phyloP scores from a whole-genome alignment of 2,888 invertebrate genomes.

The Lobophora halterata region DNA sequence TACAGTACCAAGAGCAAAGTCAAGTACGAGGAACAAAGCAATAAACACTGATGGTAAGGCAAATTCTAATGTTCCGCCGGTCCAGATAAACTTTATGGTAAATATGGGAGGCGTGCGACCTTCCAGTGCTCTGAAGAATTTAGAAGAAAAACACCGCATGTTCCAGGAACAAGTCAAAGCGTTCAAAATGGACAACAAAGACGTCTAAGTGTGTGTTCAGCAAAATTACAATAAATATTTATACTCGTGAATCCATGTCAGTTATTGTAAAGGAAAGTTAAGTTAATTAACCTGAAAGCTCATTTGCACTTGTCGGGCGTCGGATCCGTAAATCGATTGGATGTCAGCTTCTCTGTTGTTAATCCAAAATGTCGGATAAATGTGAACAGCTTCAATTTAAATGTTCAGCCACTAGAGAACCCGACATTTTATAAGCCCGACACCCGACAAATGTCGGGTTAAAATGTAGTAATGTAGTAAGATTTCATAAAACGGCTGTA shows the following conservation, averaged over 20 bases:
- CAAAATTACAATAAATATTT: conserved; percentile 22
- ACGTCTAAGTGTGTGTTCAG: conserved; percentile 12
- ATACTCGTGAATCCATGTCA: conserved; percentile 7
- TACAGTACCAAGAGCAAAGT: conserved; percentile 36
- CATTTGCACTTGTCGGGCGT: no score
- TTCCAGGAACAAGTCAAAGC: conserved; percentile 68
- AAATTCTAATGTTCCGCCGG: conserved; percentile 41
- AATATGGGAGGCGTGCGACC: conserved; percentile 58
- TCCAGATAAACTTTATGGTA: conserved; percentile 66
- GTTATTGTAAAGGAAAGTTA: conserved; percentile 20
- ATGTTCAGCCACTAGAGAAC: no score
- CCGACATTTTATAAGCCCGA: no score
- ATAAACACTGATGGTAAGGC: conserved; percentile 41
- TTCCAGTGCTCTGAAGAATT: conserved; percentile 53
- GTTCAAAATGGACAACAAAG: conserved; percentile 45
- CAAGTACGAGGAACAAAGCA: conserved; percentile 42
- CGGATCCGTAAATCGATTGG: no score
- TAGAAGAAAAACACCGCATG: conserved; percentile 69
- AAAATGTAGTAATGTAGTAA: no score
- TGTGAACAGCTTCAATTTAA: no score
- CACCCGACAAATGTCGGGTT: no score
- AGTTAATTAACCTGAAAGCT: conserved; percentile 9
- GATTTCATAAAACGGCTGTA: no score
- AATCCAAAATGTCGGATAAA: no score
- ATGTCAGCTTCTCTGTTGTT: no score